Conservation (phyloP, 2,113 vertebrate genomes). For the Malaclemys terrapin region DNA sequence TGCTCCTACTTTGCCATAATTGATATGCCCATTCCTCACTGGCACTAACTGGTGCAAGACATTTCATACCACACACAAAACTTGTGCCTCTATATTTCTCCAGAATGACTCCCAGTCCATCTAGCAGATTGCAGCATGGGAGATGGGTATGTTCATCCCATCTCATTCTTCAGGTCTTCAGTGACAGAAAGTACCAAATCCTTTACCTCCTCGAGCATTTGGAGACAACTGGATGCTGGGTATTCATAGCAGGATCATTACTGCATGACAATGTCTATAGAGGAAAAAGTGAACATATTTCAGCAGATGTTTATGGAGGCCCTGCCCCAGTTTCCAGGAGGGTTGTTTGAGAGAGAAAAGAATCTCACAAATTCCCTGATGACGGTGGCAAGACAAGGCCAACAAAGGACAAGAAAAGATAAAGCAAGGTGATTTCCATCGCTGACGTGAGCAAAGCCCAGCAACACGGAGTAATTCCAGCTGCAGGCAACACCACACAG, state of each 20-base stretch:
- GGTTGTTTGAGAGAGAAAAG: background rate
- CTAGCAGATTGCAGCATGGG: no score
- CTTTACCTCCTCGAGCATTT: background rate
- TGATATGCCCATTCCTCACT: no score
- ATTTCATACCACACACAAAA: no score
- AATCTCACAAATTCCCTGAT: background rate
- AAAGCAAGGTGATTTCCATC: background rate
- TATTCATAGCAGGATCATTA: background rate
- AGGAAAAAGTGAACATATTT: background rate
- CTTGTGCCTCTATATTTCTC: no score
- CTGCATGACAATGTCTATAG: background rate
- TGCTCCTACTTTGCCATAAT: no score
- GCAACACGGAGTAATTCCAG: background rate
- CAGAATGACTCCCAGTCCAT: no score
- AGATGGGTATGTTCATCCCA: background rate
- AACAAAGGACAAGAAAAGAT: background rate
- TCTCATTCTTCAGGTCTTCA: background rate
- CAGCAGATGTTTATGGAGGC: background rate
- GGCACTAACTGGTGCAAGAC: no score
- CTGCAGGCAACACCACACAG: background rate
- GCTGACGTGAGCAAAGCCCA: background rate
- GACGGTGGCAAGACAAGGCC: background rate
- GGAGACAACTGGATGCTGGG: background rate
- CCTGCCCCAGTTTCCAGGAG: background rate
- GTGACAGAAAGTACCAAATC: background rate